These are phyloP conservation scores for Meleagris gallopavo DNA, from an alignment of 2,113 vertebrate species.

Conservation along the genomic window DNA sequence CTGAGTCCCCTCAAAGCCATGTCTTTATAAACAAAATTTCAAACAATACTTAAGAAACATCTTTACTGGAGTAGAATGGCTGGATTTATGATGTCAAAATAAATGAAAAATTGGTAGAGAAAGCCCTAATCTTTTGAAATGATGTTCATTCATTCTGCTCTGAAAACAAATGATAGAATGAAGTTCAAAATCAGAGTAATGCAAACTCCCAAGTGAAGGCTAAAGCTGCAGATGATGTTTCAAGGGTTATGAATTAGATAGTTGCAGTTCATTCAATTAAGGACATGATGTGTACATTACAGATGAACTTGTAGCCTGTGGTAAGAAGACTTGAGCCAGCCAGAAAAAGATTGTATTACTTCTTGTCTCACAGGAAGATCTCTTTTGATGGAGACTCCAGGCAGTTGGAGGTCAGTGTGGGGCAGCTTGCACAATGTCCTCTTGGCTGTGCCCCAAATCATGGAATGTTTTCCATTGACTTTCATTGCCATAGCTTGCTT, in stretches of 20 bases:
- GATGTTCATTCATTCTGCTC: background rate
- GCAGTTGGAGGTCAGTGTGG: conserved; percentile 57
- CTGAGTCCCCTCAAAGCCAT: background rate
- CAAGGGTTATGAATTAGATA: conserved; percentile 35
- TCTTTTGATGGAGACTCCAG: conserved; percentile 54
- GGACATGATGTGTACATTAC: background rate
- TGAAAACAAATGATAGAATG: background rate
- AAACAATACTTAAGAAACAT: background rate
- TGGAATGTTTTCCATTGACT: conserved; percentile 19
- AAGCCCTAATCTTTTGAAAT: background rate
- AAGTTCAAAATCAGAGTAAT: background rate
- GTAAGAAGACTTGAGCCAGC: conserved; percentile 35
- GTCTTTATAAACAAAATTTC: background rate
- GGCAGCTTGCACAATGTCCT: conserved; percentile 49
- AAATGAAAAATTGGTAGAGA: background rate
- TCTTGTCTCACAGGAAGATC: conserved; percentile 39
- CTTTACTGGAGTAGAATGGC: background rate
- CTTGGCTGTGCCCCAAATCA: conserved; percentile 63
- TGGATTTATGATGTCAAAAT: background rate
- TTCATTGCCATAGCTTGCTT: conserved; percentile 55
- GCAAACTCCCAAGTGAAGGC: conserved; percentile 16
- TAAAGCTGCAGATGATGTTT: conserved; percentile 62
- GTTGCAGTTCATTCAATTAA: conserved; percentile 40
- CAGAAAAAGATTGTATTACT: conserved; percentile 54
- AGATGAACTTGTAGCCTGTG: conserved; percentile 50